Evolutionary conservation across 2,797 vertebrate genomes (phyloP).

Genomic region (Eleutherodactylus coqui): DNA sequence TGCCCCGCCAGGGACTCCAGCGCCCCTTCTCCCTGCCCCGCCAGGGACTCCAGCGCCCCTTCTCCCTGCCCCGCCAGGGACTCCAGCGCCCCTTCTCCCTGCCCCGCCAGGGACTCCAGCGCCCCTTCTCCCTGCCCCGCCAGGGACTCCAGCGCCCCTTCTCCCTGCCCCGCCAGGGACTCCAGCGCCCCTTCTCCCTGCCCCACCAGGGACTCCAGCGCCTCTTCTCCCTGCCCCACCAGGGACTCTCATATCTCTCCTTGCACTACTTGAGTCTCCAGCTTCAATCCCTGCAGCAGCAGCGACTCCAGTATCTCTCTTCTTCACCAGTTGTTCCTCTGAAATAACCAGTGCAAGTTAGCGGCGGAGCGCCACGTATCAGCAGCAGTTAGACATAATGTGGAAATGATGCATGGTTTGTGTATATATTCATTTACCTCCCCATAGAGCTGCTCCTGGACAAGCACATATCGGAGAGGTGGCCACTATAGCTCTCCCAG

Average conservation of each 20-base stretch:
- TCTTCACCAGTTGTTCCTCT: neutral
- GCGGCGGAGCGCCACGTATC: neutral
- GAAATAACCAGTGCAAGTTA: constrained; percentile 10
- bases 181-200: neutral
- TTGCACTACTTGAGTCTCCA: too few relatives aligned
- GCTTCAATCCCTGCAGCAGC: too few relatives aligned
- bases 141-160: neutral
- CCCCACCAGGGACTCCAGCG: neutral
- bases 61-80: neutral
- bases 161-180: neutral
- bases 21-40: neutral
- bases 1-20: neutral
- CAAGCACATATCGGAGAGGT: neutral
- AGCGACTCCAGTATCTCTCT: neutral
- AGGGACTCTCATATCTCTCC: neutral
- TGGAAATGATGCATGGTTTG: constrained; percentile 12
- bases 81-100: neutral
- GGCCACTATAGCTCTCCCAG: too few relatives aligned
- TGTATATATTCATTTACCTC: constrained; percentile 42
- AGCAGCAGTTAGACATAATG: neutral
- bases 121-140: neutral
- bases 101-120: neutral
- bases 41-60: neutral
- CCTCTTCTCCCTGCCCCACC: neutral
- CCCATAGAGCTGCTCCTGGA: constrained; percentile 32